These are phyloP conservation scores for Brachionus rubens DNA, from an alignment of 1,140 invertebrate species.

Conservation along the genomic window DNA sequence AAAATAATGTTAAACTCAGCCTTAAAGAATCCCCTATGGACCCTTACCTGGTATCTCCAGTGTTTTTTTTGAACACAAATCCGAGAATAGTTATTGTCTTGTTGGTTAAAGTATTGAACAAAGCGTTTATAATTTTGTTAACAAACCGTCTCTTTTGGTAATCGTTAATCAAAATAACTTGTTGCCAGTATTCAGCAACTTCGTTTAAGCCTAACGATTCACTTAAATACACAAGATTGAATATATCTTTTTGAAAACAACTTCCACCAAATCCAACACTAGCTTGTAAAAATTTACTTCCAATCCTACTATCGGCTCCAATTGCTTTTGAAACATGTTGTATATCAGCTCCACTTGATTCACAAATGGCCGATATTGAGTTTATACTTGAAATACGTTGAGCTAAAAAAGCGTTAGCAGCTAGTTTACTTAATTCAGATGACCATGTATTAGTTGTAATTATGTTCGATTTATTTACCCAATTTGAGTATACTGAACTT, in stretches of 20 bases:
- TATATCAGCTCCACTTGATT: constrained; percentile 94
- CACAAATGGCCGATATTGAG: constrained; percentile 93
- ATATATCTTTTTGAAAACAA: constrained; percentile 98
- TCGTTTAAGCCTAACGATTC: constrained; percentile 93
- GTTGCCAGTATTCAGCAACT: constrained; percentile 95
- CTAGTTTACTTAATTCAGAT: constrained; percentile 94
- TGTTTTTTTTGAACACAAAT: constrained; percentile 99
- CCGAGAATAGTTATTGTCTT: constrained; percentile 92
- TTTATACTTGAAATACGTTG: constrained; percentile 98
- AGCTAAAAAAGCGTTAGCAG: constrained; percentile 95
- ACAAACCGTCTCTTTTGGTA: constrained; percentile 93
- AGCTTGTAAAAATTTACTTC: constrained; percentile 93
- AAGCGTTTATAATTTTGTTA: too few species aligned
- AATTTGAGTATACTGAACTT: constrained; percentile 84
- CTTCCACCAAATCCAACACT: constrained; percentile 96
- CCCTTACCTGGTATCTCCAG: constrained; percentile 77
- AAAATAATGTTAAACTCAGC: not conserved
- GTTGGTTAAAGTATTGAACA: constrained; percentile 94
- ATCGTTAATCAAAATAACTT: constrained; percentile 94
- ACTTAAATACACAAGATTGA: constrained; percentile 94
- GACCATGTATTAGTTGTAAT: constrained; percentile 98
- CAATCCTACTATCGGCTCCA: constrained; percentile 87
- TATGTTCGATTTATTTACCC: constrained; percentile 88
- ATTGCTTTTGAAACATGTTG: constrained; percentile 90
- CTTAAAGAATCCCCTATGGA: not conserved